Base-by-base conservation (phyloP, 35 echinoderm and acorn worm genomes). In the Apostichopus californicus region DNA sequence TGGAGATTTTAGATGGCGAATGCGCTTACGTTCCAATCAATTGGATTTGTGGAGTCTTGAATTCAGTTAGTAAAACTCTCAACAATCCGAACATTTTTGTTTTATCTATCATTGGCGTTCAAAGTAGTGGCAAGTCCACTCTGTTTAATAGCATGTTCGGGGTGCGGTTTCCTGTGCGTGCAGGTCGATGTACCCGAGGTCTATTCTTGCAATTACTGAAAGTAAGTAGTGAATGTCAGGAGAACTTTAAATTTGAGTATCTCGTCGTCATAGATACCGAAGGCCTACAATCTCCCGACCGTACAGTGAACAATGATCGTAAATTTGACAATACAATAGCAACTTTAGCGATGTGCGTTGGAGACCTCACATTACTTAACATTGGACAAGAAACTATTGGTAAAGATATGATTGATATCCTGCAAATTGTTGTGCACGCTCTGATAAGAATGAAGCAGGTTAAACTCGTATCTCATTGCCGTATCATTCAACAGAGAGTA, bases 371-470 rank as follows among this genome's bases (percentile, higher is more conserved):
- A 57, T 56, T 91, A 26, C 53, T 91, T 5, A 91, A 91, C 58
- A 91, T 91, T 55, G 46, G 34, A 5, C 72, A 79, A 60, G 72
- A 91, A 20, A 91, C 73, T 5, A 91, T 91, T 54, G 73, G 53
- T 2, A 21, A 4, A 21, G 72, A 91, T 7, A 91, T 91, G 89
- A 78, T 78, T 56, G 77, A 25, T 24, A 91, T 78, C 23, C 52
- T 91, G 18, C 72, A 78, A 54, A 91, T 91, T 56, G 89, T 59
- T 79, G 89, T 65, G 5, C 89, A 91, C 23, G 89, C 89, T n/a
- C 78, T 91, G 52, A 91, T 91, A 52, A 91, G 89, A 78, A 91
- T 91, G 89, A 78, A 21, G 13, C 28, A 91, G 18, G 73, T 91
- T 12, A 15, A 91, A 1, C n/a, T 91, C 9, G 8, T 57, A 9